Percentiles rank a stretch among this genome's conserved stretches.
Evolutionary conservation across 2,888 invertebrate genomes (phyloP).

Genomic region (Poecilobothrus nobilitatus): DNA sequence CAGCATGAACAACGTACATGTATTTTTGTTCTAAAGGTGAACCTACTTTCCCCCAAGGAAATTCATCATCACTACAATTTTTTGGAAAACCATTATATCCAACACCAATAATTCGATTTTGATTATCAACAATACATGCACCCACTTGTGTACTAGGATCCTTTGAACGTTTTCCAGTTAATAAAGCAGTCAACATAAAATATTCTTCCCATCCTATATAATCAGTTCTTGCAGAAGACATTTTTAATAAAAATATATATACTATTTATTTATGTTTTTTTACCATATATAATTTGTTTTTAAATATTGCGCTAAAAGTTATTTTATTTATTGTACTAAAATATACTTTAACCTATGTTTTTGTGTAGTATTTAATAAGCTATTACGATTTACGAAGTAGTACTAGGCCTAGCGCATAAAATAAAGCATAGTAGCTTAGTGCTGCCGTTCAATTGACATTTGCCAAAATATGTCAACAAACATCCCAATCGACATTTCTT

Average conservation of each 20-base stretch:
- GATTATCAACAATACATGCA: conserved; percentile 84
- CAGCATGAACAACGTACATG: conserved; percentile 93
- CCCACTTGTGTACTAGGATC: conserved; percentile 92
- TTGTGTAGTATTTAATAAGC: no score
- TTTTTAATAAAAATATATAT: neutral
- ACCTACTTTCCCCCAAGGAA: conserved; percentile 73
- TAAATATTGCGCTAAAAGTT: no score
- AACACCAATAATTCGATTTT: conserved; percentile 78
- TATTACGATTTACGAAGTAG: no score
- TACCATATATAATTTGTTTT: no score
- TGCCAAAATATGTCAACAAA: no score
- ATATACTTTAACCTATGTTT: no score
- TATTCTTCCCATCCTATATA: conserved; percentile 87
- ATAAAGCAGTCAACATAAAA: conserved; percentile 88
- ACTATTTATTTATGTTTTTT: no score
- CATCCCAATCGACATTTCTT: no score
- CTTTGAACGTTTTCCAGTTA: conserved; percentile 89
- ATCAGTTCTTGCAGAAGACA: conserved; percentile 48
- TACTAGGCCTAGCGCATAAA: no score
- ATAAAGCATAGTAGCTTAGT: no score
- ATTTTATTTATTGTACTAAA: no score
- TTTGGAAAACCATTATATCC: conserved; percentile 97
- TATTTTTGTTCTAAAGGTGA: conserved; percentile 66
- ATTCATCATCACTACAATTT: conserved; percentile 77
- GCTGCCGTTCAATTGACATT: no score